Conservation (phyloP, 2,888 invertebrate species). For the Napeogenes inachia region DNA sequence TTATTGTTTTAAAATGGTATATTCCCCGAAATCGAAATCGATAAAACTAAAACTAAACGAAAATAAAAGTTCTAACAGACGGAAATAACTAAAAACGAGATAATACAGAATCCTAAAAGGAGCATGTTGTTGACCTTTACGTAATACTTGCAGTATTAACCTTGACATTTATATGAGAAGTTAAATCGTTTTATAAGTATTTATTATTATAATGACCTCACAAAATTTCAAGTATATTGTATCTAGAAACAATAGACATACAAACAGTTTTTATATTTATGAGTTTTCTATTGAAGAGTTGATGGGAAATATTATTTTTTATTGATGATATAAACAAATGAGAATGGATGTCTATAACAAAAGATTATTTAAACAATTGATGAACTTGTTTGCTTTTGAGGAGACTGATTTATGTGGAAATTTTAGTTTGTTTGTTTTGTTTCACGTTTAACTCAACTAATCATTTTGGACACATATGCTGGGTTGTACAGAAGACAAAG, state of each 20-base stretch:
- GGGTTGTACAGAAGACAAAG: no score
- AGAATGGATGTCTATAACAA: no score
- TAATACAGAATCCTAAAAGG: background rate
- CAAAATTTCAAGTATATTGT: constrained; percentile 6
- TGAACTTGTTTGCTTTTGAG: no score
- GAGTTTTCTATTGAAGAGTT: constrained; percentile 1
- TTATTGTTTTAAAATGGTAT: background rate
- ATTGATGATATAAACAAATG: background rate
- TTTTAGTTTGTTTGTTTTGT: no score
- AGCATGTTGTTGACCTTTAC: background rate
- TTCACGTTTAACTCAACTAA: no score
- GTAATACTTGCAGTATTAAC: constrained; percentile 6
- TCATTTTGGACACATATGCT: no score
- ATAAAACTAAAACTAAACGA: no score
- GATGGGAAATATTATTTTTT: constrained; percentile 6
- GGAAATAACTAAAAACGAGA: background rate
- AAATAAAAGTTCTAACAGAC: background rate
- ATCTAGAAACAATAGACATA: constrained; percentile 12
- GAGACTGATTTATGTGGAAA: no score
- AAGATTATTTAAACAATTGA: no score
- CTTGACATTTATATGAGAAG: constrained; percentile 25
- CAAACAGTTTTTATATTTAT: constrained; percentile 7
- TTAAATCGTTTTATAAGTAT: constrained; percentile 13
- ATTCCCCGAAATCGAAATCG: no score
- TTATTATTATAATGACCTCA: constrained; percentile 21